phyloP scores from a whole-genome alignment of 2,113 vertebrate genomes.

The Hylia prasina region DNA sequence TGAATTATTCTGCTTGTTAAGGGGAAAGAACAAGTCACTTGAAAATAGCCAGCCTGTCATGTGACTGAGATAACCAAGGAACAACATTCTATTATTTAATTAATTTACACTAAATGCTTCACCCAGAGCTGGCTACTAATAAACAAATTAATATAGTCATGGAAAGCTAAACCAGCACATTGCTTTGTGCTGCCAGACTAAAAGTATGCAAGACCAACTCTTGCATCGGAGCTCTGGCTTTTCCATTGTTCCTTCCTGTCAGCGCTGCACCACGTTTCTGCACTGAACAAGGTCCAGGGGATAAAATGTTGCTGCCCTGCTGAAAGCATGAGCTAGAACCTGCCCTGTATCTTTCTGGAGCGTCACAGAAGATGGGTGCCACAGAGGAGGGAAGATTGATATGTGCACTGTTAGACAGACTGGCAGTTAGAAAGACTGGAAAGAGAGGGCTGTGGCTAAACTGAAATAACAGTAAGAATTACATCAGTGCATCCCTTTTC shows the following conservation, averaged over 20 bases:
- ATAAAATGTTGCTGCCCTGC: not conserved
- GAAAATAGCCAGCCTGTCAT: not conserved
- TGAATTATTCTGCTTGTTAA: constrained; percentile 4
- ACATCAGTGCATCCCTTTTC: not conserved
- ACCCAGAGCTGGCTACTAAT: not conserved
- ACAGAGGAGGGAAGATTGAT: not conserved
- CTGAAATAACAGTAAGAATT: not conserved
- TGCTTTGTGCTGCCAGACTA: not conserved
- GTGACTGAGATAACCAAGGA: not conserved
- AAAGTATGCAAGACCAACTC: not conserved
- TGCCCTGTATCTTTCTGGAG: not conserved
- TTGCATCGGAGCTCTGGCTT: not conserved
- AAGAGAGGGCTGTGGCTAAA: not conserved
- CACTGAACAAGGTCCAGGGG: not conserved
- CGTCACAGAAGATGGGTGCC: not conserved
- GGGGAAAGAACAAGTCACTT: not conserved
- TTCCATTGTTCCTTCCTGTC: fast-evolving
- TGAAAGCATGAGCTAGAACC: not conserved
- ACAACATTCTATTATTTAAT: not conserved
- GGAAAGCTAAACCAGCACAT: not conserved
- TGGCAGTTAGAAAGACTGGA: not conserved
- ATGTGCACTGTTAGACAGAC: not conserved
- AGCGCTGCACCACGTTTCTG: not conserved
- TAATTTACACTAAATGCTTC: not conserved
- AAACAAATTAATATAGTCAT: not conserved